Conservation (phyloP, 2,797 vertebrate genomes). For the Smutsia temminckii region DNA sequence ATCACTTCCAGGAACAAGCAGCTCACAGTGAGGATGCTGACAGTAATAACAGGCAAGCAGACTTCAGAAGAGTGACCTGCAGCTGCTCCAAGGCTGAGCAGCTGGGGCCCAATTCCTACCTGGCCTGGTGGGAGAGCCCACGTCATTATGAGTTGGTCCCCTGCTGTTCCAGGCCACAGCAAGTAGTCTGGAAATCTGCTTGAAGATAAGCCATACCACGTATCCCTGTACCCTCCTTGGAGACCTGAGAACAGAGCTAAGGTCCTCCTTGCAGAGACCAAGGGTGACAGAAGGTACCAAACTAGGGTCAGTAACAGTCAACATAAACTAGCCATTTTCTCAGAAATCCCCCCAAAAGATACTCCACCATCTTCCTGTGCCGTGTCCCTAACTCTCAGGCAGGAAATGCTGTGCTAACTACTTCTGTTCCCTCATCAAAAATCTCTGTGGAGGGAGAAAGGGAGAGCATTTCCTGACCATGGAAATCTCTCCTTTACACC, state of each 20-base stretch:
- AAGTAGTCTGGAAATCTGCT: conserved; percentile 11
- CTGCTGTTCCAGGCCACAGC: background rate
- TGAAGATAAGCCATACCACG: background rate
- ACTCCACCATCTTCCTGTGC: background rate
- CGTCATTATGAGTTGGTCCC: background rate
- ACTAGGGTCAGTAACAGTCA: background rate
- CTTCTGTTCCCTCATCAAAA: background rate
- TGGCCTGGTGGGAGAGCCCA: background rate
- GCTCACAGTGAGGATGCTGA: conserved; percentile 57
- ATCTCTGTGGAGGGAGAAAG: background rate
- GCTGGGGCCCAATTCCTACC: background rate
- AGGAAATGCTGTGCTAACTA: background rate
- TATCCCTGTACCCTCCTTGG: background rate
- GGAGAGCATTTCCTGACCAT: background rate
- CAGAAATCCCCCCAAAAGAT: background rate
- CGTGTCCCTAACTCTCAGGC: background rate
- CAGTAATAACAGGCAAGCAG: conserved; percentile 40
- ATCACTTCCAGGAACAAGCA: conserved; percentile 76
- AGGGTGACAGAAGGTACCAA: background rate
- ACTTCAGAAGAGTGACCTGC: conserved; percentile 20
- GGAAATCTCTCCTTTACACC: background rate
- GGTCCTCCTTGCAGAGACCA: background rate
- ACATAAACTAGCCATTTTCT: conserved; percentile 41
- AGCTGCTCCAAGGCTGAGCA: background rate
- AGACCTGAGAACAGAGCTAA: background rate